These are phyloP conservation scores for Apogon hyalosoma DNA, from an alignment of 2,797 vertebrate genomes.

Conservation along the genomic window DNA sequence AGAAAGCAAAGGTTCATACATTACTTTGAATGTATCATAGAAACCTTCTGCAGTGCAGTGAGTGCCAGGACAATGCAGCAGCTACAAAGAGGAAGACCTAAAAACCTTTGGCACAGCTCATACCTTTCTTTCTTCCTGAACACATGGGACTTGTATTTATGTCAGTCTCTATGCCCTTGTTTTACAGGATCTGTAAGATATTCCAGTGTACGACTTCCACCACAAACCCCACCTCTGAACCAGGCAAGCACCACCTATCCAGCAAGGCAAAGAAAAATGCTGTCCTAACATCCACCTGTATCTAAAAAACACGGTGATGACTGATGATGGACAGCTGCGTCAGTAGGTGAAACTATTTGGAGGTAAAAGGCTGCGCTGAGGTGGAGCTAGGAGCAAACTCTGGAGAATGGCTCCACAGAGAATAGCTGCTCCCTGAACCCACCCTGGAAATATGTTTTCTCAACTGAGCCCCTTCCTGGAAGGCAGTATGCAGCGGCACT, in stretches of 20 bases:
- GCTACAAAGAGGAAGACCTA: not conserved
- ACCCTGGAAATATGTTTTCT: slow-evolving; percentile 49
- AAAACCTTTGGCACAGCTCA: not conserved
- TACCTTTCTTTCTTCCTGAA: not conserved
- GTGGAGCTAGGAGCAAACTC: slow-evolving; percentile 69
- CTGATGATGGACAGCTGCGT: slow-evolving; percentile 42
- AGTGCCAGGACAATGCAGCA: not conserved
- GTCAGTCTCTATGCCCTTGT: slow-evolving; percentile 23
- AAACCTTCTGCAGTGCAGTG: slow-evolving; percentile 10
- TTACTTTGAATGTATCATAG: not conserved
- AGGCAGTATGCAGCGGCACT: slow-evolving; percentile 49
- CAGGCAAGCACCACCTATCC: slow-evolving; percentile 54
- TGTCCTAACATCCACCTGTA: slow-evolving; percentile 49
- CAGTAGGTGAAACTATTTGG: slow-evolving; percentile 24
- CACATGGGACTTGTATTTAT: slow-evolving; percentile 33
- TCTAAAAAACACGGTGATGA: slow-evolving; percentile 49
- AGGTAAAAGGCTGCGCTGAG: slow-evolving; percentile 29
- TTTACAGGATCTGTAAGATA: slow-evolving; percentile 78
- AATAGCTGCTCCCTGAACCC: slow-evolving; percentile 55
- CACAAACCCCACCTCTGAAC: slow-evolving; percentile 44
- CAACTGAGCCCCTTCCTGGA: slow-evolving; percentile 50
- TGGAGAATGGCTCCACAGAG: slow-evolving; percentile 52
- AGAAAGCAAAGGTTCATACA: not conserved
- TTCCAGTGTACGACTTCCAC: slow-evolving; percentile 57
- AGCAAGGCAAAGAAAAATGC: slow-evolving; percentile 54